Conservation (phyloP, 2,113 vertebrate genomes). For the Macrotis lagotis region DNA sequence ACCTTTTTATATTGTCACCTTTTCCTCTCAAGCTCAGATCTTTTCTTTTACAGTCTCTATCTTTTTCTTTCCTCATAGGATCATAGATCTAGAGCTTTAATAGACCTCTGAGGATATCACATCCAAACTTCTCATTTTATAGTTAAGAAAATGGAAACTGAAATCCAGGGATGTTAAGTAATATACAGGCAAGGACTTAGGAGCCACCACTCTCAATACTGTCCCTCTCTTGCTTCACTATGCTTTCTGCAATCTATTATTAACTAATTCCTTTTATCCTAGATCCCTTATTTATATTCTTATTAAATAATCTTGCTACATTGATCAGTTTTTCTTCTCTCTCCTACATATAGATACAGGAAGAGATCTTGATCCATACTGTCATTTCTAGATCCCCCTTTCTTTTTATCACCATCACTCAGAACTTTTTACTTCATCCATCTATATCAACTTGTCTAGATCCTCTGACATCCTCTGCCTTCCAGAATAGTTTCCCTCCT, state of each 20-base stretch:
- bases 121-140: neutral
- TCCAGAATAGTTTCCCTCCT: neutral
- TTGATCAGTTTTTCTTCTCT: neutral
- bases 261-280: neutral
- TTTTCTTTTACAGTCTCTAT: neutral
- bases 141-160: neutral
- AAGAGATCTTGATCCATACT: neutral
- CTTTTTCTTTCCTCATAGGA: neutral
- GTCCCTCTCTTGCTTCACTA: neutral
- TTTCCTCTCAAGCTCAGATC: neutral
- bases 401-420: neutral
- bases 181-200: neutral
- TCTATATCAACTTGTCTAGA: neutral
- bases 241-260: neutral
- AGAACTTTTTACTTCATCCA: neutral
- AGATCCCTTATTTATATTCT: neutral
- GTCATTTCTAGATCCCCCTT: neutral
- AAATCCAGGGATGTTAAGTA: neutral
- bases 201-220: neutral
- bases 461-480: neutral
- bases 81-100: neutral
- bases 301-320: neutral
- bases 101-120: neutral
- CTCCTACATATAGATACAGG: neutral
- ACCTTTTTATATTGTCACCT: neutral